Conservation (phyloP, 2,797 vertebrate species). For the Graptemys geographica region DNA sequence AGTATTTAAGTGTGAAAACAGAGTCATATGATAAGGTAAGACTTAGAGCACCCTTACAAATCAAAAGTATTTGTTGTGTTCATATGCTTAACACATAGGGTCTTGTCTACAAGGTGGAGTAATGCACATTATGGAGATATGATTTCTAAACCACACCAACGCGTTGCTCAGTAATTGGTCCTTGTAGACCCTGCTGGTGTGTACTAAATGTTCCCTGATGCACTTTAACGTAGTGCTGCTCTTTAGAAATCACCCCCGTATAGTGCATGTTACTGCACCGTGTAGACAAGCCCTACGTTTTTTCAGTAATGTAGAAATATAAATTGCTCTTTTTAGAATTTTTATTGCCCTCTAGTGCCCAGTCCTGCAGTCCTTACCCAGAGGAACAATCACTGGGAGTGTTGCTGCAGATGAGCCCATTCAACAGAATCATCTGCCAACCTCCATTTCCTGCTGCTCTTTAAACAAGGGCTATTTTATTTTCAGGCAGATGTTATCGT, state of each 20-base stretch:
- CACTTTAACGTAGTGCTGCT: not conserved
- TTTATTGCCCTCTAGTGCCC: not conserved
- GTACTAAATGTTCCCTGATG: not conserved
- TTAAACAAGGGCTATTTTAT: not conserved
- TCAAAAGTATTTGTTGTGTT: not conserved
- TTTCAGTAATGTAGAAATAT: not conserved
- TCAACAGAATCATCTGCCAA: not conserved
- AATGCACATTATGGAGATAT: not conserved
- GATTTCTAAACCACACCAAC: not conserved
- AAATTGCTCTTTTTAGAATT: not conserved
- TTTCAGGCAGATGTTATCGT: slow-evolving; percentile 81
- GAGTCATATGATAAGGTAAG: slow-evolving; percentile 80
- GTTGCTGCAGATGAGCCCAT: too few species aligned
- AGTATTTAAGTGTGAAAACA: slow-evolving; percentile 71
- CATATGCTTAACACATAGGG: not conserved
- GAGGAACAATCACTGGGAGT: not conserved
- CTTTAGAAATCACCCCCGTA: not conserved
- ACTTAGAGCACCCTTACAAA: not conserved
- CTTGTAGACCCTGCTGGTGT: not conserved
- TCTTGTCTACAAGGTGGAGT: not conserved
- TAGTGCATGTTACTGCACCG: too few species aligned
- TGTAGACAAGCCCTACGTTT: not conserved
- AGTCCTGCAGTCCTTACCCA: not conserved
- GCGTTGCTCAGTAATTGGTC: not conserved
- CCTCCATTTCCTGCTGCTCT: not conserved